Evolutionary conservation across 2,888 invertebrate species (phyloP).

Genomic region (Pollenia labialis): DNA sequence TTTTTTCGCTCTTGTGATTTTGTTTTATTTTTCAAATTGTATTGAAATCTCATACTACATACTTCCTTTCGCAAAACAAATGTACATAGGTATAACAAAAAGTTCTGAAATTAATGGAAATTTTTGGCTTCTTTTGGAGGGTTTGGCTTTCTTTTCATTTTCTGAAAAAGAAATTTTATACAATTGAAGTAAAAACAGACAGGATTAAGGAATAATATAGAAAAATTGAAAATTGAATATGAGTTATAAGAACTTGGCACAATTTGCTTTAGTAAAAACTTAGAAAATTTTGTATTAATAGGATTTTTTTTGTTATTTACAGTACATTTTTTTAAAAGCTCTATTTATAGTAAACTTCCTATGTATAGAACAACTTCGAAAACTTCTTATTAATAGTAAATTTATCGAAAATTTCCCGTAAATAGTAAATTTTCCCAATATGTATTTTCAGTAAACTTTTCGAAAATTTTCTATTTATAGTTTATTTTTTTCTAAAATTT

Average conservation of each 20-base stretch:
- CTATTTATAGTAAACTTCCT: no score
- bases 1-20: not conserved
- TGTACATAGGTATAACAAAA: not conserved
- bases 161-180: conserved; percentile 14
- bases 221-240: not conserved
- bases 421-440: no score
- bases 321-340: no score
- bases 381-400: no score
- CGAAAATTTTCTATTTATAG: no score
- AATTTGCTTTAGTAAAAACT: no score
- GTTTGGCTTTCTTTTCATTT: not conserved
- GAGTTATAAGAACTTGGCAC: not conserved
- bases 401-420: no score
- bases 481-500: no score
- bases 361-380: no score
- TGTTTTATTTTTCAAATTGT: conserved; percentile 6
- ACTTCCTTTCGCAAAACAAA: not conserved
- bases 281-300: no score
- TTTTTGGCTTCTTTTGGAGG: conserved; percentile 39
- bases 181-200: not conserved
- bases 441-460: no score
- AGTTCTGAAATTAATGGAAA: conserved; percentile 29
- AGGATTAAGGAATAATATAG: conserved; percentile 13
- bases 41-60: conserved; percentile 38
- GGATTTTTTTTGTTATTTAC: no score